These are phyloP conservation scores for Pseudorhiza aurosa DNA, from an alignment of 30 jellyfish, hydroid and myxozoan species.

Conservation along the genomic window DNA sequence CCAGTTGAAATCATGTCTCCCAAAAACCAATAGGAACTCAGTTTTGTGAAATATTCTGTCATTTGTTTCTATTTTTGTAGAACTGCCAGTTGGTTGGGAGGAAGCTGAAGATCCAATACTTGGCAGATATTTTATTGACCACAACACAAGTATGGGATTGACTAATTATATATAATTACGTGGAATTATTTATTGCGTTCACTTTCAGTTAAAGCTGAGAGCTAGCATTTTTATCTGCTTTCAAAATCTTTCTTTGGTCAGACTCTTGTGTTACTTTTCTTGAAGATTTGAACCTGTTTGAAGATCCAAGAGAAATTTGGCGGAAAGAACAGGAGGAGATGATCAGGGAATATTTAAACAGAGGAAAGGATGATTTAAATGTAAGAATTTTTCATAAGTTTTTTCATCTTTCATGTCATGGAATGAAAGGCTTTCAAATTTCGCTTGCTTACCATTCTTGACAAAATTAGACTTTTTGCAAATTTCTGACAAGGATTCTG, in stretches of 20 bases:
- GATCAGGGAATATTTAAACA: slow-evolving; percentile 85
- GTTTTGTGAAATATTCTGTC: no score
- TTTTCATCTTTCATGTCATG: not conserved
- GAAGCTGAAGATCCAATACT: slow-evolving; percentile 86
- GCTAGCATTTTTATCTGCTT: not conserved
- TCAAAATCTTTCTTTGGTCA: no score
- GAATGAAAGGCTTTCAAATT: no score
- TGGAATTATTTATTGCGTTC: not conserved
- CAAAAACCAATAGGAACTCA: no score
- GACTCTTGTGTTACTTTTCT: not conserved
- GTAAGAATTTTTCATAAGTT: slow-evolving; percentile 29
- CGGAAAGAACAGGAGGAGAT: slow-evolving; percentile 90
- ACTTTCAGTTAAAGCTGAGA: no score
- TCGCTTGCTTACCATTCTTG: no score
- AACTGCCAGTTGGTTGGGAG: slow-evolving; percentile 99
- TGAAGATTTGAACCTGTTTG: slow-evolving; percentile 82
- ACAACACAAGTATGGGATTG: slow-evolving; percentile 76
- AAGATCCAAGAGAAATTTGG: slow-evolving; percentile 98
- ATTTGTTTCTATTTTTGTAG: slow-evolving; percentile 39
- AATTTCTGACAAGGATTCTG: no score
- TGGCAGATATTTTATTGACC: slow-evolving; percentile 93
- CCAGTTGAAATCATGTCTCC: no score
- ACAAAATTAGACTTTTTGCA: no score
- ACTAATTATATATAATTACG: not conserved
- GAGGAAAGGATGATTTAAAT: slow-evolving; percentile 81